A percentile compares a stretch with the other conserved stretches of the same genome.
Evolutionary conservation across 2,113 vertebrate species (phyloP).

Genomic region (Pteropus alecto): DNA sequence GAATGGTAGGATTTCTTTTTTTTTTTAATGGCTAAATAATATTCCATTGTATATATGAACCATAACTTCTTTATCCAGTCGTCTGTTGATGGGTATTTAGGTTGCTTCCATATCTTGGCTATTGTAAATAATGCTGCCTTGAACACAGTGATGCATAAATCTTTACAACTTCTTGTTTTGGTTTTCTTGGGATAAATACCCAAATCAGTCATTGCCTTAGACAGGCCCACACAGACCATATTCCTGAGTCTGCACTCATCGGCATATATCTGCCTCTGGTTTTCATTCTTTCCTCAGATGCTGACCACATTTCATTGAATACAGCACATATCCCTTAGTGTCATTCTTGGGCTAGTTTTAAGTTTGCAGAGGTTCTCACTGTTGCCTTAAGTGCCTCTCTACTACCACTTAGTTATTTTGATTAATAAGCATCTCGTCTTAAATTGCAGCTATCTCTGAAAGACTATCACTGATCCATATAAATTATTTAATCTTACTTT

Average conservation of each 20-base stretch:
- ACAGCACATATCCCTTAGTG: neutral
- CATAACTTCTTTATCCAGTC: no score
- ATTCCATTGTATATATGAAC: no score
- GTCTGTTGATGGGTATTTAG: no score
- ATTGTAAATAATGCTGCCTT: no score
- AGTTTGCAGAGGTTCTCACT: neutral
- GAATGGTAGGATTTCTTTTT: no score
- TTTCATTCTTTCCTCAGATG: neutral
- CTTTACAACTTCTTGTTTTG: no score
- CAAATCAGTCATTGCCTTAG: neutral
- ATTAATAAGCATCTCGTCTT: neutral
- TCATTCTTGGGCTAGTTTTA: neutral
- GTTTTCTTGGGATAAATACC: no score
- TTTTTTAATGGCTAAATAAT: no score
- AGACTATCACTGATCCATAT: neutral
- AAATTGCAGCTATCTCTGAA: neutral
- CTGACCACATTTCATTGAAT: neutral
- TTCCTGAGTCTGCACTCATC: neutral
- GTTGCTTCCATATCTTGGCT: no score
- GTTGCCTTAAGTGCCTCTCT: neutral
- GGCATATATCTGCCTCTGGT: neutral
- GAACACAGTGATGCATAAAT: no score
- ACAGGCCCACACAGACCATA: neutral
- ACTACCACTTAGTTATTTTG: neutral
- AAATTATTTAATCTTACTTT: conserved; percentile 35